A percentile compares a stretch with the other conserved stretches of the same genome.
Conservation (phyloP, 2,113 vertebrate species). For the Apteryx mantelli region DNA sequence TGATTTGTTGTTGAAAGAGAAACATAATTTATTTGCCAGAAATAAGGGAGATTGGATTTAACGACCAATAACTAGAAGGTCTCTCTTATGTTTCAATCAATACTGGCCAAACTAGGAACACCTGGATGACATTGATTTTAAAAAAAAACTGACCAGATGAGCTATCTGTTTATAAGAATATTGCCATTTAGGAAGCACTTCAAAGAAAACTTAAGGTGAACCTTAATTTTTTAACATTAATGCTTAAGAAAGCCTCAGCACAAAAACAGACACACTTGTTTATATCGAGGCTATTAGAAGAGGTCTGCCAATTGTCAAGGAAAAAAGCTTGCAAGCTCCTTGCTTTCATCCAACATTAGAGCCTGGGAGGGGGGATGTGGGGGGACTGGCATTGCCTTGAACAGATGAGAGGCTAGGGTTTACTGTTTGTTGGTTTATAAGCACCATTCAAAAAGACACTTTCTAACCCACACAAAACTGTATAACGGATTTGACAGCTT, state of each 20-base stretch:
- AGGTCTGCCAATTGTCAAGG: not conserved
- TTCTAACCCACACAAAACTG: not conserved
- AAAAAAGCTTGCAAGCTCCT: not conserved
- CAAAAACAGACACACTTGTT: not conserved
- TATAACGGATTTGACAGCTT: not conserved
- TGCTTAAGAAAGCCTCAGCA: not conserved
- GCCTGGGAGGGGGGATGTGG: accelerated
- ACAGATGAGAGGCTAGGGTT: not conserved
- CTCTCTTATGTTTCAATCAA: not conserved
- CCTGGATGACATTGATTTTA: not conserved
- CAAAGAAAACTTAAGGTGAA: not conserved
- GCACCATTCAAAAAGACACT: not conserved
- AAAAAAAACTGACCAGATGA: not conserved
- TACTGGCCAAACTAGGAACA: not conserved
- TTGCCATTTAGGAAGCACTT: not conserved
- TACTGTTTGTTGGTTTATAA: not conserved
- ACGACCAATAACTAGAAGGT: not conserved
- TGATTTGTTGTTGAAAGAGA: not conserved
- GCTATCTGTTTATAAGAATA: not conserved
- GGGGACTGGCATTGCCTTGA: not conserved
- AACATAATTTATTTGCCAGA: not conserved
- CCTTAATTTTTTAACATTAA: not conserved
- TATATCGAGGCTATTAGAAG: not conserved
- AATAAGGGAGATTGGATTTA: not conserved
- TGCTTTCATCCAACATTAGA: not conserved